Evolutionary conservation across 2,888 invertebrate species (phyloP), one percentile per base, ranked within the genome.

Genomic region (Lumbricus terrestris): DNA sequence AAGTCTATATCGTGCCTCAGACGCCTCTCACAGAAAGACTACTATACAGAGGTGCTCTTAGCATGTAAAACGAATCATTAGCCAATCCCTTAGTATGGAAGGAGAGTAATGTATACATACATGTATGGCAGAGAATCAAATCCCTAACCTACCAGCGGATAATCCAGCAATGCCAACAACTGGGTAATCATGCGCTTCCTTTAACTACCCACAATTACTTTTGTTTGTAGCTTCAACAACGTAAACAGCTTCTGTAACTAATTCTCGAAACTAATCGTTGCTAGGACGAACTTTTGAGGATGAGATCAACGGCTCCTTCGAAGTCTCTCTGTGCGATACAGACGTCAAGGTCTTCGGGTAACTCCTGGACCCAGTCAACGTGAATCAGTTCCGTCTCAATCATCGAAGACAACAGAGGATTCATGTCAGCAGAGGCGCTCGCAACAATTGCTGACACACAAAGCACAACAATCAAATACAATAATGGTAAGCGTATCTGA

Each of bases 291-390:
- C 95, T 95, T 93, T 96, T 96, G 92, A 97, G 97, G 92, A 98
- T 96, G 29, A 98, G 95, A 92, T 96, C 96, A 92, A 98, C 97
- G 1, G 98, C 98, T 94, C 97, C 97, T 95, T 98, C 98, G 94
- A 99, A 99, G 95, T 98, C 98, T 93, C 99, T 96, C 95, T 99
- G 98, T 0, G 98, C 99, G 92, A 99, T 97, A 93, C 97, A 96
- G 29, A 98, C 98, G 95, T 99, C 98, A 90, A 99, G 95, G 95
- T 99, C 98, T 95, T 99, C 99, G 0, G 97, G 97, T 8, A 97
- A 97, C 95, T 98, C 98, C 90, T 97, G 95, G 90, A 99, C 95
- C 98, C 98, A 99, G 94, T 95, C 95, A 91, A 92, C 93, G 91
- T 93, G 93, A n/a, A 94, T 92, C 91, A 93, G 92, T 90, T 94